phyloP scores from a whole-genome alignment of 2,113 vertebrate species.

The Pomatostomus ruficeps region DNA sequence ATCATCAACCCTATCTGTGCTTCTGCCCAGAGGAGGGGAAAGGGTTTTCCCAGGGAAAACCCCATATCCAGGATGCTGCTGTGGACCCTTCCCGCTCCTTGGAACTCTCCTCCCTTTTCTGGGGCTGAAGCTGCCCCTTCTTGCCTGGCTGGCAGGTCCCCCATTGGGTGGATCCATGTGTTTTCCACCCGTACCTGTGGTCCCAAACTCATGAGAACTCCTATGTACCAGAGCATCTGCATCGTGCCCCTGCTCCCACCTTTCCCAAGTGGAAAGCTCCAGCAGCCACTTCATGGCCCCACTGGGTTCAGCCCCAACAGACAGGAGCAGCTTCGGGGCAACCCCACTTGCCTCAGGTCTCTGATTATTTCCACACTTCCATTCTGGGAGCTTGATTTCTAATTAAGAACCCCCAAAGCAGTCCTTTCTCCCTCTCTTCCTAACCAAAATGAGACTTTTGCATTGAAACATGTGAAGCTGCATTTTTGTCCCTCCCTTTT shows the following conservation, averaged over 20 bases:
- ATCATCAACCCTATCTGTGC: background rate
- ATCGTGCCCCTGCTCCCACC: background rate
- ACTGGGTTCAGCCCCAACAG: fast-evolving
- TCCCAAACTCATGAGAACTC: background rate
- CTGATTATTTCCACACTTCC: background rate
- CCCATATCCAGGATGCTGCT: background rate
- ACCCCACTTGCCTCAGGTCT: background rate
- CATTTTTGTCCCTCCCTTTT: background rate
- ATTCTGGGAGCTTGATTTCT: background rate
- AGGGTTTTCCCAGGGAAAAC: background rate
- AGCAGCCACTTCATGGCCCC: background rate
- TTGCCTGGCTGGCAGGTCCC: background rate
- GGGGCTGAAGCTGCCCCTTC: background rate
- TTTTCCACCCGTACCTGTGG: background rate
- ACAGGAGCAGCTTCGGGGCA: background rate
- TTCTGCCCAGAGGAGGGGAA: background rate
- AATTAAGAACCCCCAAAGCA: background rate
- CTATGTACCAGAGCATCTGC: fast-evolving
- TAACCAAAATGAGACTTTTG: background rate
- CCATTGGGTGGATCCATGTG: fast-evolving
- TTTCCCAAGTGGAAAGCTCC: background rate
- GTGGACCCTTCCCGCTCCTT: background rate
- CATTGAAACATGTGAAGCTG: background rate
- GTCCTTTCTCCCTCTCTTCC: background rate
- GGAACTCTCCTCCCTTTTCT: background rate